Evolutionary conservation across 1,140 invertebrate genomes (phyloP), one percentile per base, ranked within the genome.

Genomic region (Charaxes varanes): DNA sequence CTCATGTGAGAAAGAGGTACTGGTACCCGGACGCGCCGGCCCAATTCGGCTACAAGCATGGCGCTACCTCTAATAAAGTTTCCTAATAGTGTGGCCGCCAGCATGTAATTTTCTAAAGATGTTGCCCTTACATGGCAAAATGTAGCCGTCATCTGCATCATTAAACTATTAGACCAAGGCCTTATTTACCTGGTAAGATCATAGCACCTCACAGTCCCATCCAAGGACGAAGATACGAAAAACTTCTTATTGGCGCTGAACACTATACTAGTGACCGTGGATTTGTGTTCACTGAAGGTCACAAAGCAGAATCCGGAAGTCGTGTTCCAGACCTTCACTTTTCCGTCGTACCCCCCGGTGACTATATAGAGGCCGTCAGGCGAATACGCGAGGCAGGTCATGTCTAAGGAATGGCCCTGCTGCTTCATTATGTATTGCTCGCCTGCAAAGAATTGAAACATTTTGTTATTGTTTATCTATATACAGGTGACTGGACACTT

Each of bases 361-460:
- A 91, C 95, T 26, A 99, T 89, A 53, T 92, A 91, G 51, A 93
- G 90, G 0, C 96, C 97, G 84, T 99, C 96, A 0, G 92, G 90
- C 0, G 96, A 98, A 79, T 98, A 99, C 0, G 90, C 87, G 4
- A 98, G 82, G 65, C 92, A 93, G 6, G 89, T 91, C 90, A 97
- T 97, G 62, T 93, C 92, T 62, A 93, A 92, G 28, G 91, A 91
- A 63, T 99, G 97, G 0, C 95, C 95, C 82, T 99, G 97, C 62
- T 99, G 97, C 69, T 99, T 99, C 88, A 99, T 90, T 0, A 97
- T 91, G 61, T 97, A 98, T n/a, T 95, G 95, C 85, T 99, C 96
- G 76, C 87, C 87, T 88, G 52, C n/a, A n/a, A n/a, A n/a, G n/a
- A n/a, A n/a, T n/a, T n/a, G n/a, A n/a, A n/a, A n/a, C n/a, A n/a